These are phyloP conservation scores for Pangasius mekongensis DNA, from an alignment of 2,797 vertebrate species.

Conservation along the genomic window DNA sequence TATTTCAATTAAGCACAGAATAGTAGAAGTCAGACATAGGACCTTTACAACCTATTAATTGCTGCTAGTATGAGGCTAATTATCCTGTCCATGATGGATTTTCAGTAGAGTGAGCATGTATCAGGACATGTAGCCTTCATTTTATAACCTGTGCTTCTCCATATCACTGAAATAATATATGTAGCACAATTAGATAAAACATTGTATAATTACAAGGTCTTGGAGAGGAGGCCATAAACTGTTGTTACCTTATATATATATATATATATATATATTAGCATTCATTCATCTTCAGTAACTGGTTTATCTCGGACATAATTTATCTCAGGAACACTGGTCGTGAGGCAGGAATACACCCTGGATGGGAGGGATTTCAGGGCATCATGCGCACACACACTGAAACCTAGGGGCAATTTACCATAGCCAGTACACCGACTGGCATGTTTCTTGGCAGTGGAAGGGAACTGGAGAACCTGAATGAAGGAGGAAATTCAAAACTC, in stretches of 20 bases:
- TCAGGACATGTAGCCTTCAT: background rate
- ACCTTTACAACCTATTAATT: constrained; percentile 21
- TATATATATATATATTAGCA: too few relatives aligned
- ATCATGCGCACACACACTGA: background rate
- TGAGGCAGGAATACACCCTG: background rate
- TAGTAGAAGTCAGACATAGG: constrained; percentile 25
- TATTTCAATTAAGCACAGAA: constrained; percentile 34
- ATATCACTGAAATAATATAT: background rate
- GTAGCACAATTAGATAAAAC: background rate
- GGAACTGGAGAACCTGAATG: background rate
- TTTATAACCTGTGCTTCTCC: background rate
- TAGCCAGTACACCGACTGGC: background rate
- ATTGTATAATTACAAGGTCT: background rate
- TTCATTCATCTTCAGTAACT: background rate
- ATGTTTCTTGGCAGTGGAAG: background rate
- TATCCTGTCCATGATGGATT: constrained; percentile 21
- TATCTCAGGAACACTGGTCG: background rate
- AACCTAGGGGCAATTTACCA: background rate
- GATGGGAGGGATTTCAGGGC: background rate
- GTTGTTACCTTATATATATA: background rate
- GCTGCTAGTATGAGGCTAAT: constrained; percentile 11
- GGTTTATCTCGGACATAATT: background rate
- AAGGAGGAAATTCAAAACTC: background rate
- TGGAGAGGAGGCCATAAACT: background rate
- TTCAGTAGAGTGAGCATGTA: constrained; percentile 15